A percentile compares a stretch with the other conserved stretches of the same genome.
Evolutionary conservation across 92 coral and sea anemone genomes (phyloP).

Genomic region (Epizoanthus rinbou): DNA sequence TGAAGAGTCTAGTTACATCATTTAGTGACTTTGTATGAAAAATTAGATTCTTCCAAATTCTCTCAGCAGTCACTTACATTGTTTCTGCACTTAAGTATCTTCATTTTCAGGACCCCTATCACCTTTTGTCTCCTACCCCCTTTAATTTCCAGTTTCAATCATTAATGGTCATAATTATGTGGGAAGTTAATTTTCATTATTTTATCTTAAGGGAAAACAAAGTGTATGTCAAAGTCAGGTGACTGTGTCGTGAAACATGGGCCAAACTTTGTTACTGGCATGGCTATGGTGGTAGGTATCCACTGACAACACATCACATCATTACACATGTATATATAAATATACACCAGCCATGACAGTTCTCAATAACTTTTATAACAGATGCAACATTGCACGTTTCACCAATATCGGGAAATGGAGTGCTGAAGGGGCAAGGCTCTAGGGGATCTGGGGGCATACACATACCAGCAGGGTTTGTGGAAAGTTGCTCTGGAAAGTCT

Average conservation of each 20-base stretch:
- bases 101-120: neutral
- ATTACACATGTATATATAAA: too few species aligned
- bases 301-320: neutral
- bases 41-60: too few species aligned
- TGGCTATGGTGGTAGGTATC: constrained; percentile 92
- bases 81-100: neutral
- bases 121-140: neutral
- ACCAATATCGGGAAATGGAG: too few species aligned
- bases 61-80: neutral
- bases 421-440: too few species aligned
- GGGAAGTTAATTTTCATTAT: neutral
- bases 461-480: too few species aligned
- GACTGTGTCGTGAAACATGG: constrained; percentile 97
- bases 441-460: neutral
- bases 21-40: too few species aligned
- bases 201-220: constrained; percentile 74
- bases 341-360: too few species aligned
- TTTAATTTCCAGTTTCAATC: neutral
- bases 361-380: neutral
- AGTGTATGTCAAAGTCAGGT: constrained; percentile 91
- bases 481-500: too few species aligned
- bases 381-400: neutral
- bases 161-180: neutral
- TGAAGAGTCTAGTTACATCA: too few species aligned
- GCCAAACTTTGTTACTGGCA: constrained; percentile 76